phyloP scores from a whole-genome alignment of 2,113 vertebrate genomes.

The Rhizomys pruinosus region DNA sequence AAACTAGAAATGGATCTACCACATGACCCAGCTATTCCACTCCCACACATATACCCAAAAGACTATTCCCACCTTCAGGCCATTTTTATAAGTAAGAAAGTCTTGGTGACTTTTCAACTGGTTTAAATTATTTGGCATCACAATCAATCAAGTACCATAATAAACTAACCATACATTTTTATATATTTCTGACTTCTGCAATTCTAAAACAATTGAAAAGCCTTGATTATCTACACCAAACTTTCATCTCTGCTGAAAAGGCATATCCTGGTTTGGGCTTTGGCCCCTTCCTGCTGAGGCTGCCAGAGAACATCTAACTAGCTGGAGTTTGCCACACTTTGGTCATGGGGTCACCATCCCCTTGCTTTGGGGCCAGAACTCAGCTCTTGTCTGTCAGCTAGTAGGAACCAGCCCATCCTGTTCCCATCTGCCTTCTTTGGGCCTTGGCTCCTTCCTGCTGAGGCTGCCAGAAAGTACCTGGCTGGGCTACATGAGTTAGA shows the following conservation, averaged over 20 bases:
- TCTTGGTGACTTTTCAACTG: neutral
- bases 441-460: too few relatives aligned
- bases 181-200: neutral
- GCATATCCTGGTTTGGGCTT: neutral
- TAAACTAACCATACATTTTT: neutral
- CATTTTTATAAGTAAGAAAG: neutral
- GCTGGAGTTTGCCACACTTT: too few relatives aligned
- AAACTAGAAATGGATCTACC: neutral
- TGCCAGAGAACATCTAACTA: too few relatives aligned
- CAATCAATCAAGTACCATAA: constrained; percentile 6
- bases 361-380: too few relatives aligned
- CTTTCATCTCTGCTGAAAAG: neutral
- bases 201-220: neutral
- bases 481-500: too few relatives aligned
- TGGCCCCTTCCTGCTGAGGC: too few relatives aligned
- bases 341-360: too few relatives aligned
- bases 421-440: too few relatives aligned
- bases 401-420: too few relatives aligned
- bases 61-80: neutral
- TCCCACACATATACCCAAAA: neutral
- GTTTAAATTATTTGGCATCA: neutral
- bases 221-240: too few relatives aligned
- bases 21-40: neutral
- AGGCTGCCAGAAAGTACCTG: too few relatives aligned
- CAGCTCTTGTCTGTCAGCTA: too few relatives aligned